Base-by-base conservation (phyloP, 1,140 invertebrate species). In the Drosophila varians region DNA sequence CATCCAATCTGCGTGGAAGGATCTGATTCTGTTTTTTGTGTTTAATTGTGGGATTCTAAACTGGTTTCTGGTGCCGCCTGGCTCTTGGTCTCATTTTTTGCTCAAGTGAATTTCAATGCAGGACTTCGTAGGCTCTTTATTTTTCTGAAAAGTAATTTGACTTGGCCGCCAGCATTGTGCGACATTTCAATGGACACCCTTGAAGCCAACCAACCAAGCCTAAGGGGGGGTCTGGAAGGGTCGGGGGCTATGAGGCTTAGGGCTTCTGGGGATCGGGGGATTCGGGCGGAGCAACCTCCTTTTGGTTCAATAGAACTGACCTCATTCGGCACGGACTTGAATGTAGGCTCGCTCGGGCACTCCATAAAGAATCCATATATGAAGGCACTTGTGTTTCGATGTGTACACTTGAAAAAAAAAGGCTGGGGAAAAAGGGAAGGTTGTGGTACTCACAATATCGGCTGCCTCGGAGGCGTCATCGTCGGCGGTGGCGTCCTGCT, bases 401-500 rank as follows among this genome's bases (percentile, higher is more conserved):
- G 31, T 48, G 34, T 36, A 23, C 31, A 34, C 42, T 40, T 9
- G 14, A 49, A 25, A 34, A 46, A 25, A 21, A 40, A n/a, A n/a
- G n/a, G n/a, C n/a, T n/a, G n/a, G n/a, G n/a, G n/a, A n/a, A n/a
- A n/a, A n/a, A n/a, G n/a, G 7, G 4, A 11, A 25, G 52, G 23
- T 26, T 21, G 18, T 21, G 45, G 11, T 77, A 89, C 87, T 90
- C 66, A 90, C 87, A 71, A 90, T 89, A 76, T 89, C 84, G 49
- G 74, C 80, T 52, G 66, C 84, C 42, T 84, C 79, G 60, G 68
- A 76, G 48, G 74, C 79, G 56, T 70, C 84, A 40, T 60, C 65
- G 4, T 73, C 66, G 25, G 14, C 31, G 21, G n/a, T n/a, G n/a
- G n/a, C 16, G 21, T 21, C 26, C 19, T 36, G 31, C 47, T 25